phyloP scores from a whole-genome alignment of 2,113 vertebrate species.

The Sapajus apella region DNA sequence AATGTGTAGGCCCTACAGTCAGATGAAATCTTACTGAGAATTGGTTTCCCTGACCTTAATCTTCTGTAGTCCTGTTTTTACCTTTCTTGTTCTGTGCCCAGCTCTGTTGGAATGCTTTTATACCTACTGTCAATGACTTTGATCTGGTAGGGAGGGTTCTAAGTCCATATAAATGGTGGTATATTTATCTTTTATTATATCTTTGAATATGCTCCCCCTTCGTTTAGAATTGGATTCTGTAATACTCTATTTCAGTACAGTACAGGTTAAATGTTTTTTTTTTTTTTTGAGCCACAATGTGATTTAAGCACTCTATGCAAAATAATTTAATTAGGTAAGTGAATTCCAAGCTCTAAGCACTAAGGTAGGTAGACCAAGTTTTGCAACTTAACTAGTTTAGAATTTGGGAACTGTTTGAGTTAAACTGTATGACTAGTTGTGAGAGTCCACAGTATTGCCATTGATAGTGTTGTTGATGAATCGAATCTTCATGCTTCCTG shows the following conservation, averaged over 20 bases:
- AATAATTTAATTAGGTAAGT: not conserved
- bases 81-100: not conserved
- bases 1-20: not conserved
- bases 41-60: not conserved
- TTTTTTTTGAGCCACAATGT: not conserved
- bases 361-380: not conserved
- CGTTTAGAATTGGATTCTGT: not conserved
- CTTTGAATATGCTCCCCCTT: not conserved
- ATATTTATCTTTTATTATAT: not conserved
- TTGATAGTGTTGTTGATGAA: not conserved
- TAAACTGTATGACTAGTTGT: not conserved
- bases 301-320: not conserved
- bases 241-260: not conserved
- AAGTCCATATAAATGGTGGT: too few relatives aligned
- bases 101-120: too few relatives aligned
- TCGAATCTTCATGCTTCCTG: not conserved
- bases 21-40: not conserved
- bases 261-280: not conserved
- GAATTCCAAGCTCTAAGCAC: not conserved
- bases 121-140: not conserved
- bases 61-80: not conserved
- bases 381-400: not conserved
- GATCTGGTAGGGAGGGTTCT: not conserved
- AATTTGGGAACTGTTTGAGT: not conserved
- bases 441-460: not conserved